Percentiles rank a stretch among this genome's conserved stretches.
These are phyloP conservation scores for Ariopsis seemanni DNA, from an alignment of 2,113 vertebrate species.

Conservation along the genomic window DNA sequence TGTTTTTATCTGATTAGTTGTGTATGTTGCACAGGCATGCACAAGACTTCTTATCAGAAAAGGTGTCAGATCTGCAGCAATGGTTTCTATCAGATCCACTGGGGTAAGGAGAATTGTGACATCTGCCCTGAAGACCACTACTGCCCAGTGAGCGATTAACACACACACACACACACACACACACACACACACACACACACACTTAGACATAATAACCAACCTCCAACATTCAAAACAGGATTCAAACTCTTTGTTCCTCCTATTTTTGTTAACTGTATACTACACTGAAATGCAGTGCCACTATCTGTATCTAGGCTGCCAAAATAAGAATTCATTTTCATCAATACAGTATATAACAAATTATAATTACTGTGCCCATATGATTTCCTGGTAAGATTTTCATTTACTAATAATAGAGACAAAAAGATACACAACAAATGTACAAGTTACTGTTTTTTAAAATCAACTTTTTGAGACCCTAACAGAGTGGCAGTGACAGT, in stretches of 20 bases:
- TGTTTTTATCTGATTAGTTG: not conserved
- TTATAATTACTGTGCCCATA: not conserved
- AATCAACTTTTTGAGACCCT: not conserved
- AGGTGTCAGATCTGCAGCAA: constrained; percentile 76
- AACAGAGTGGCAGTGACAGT: not conserved
- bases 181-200: not conserved
- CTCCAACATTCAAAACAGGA: not conserved
- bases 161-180: not conserved
- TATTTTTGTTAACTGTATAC: not conserved
- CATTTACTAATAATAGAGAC: not conserved
- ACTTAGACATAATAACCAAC: not conserved
- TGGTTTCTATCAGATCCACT: constrained; percentile 78
- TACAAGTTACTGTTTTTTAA: not conserved
- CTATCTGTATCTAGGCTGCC: not conserved
- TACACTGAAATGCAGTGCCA: not conserved
- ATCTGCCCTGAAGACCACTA: constrained; percentile 83
- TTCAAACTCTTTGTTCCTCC: not conserved
- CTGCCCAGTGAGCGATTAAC: constrained; percentile 79
- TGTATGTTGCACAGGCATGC: constrained; percentile 72
- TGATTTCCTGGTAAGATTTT: not conserved
- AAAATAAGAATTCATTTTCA: not conserved
- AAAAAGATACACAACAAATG: not conserved
- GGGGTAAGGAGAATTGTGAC: constrained; percentile 79
- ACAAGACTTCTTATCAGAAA: constrained; percentile 70
- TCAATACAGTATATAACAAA: not conserved